Evolutionary conservation across 2,797 vertebrate genomes (phyloP), one percentile per base, ranked within the genome.

Genomic region (Anguilla marmorata): DNA sequence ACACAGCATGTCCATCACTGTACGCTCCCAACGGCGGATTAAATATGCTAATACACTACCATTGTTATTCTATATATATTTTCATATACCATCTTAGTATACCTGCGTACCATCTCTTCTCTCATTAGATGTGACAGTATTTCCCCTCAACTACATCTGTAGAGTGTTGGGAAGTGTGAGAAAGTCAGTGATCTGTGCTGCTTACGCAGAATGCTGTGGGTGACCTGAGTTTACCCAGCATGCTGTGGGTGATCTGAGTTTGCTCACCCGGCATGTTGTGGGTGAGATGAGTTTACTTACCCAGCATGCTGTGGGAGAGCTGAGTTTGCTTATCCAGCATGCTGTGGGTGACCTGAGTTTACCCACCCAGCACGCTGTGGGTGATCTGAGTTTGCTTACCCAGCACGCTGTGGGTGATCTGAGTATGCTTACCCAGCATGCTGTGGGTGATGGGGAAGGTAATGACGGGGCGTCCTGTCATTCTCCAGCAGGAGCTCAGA

Each of bases 401-500:
- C 88, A 97, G 96, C 97, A 97, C 97, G 91, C 94, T 96, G 85
- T 95, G 94, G 24, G 96, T 7, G 50, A 11, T 96, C 92, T 96
- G 91, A 2, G 95, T 95, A 52, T 52, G 87, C 56, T 94, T 97
- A 99, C 98, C 96, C 88, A 99, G 96, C 98, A 99, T 99, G 93
- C 96, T 98, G 88, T 94, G 95, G 4, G 97, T 99, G 95, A 99
- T 95, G 7, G 98, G 98, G 90, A 99, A 99, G 0, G 97, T 98
- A 88, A 99, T 95, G 0, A 97, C 99, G 86, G 99, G 99, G 85
- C 98, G 96, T 90, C 99, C 99, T 0, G 97, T 99, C 98, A 99
- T 99, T 91, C 98, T 97, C 99, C 99, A 99, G 92, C 98, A 97
- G 48, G 97, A 98, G 8, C 97, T 98, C 30, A 99, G 96, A 89